Percentiles rank a stretch among this genome's conserved stretches.
Conservation (phyloP, 23 tunicate genomes). For the Styela clava region DNA sequence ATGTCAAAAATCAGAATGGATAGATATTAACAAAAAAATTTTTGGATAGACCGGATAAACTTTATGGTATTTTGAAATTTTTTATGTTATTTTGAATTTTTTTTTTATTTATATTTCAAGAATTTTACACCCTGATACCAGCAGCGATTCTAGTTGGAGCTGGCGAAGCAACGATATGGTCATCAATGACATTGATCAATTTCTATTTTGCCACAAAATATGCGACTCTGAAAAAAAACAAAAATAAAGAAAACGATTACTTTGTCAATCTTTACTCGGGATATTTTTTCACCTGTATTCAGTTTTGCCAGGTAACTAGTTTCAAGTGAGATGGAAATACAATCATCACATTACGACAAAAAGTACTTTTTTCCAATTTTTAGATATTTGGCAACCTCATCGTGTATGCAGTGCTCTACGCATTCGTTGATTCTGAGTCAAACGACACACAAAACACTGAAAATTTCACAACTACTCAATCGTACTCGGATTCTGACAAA, state of each 20-base stretch:
- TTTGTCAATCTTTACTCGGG: background rate
- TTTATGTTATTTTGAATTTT: background rate
- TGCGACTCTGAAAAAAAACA: background rate
- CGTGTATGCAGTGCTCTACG: background rate
- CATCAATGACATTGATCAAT: constrained; percentile 9
- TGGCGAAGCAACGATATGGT: constrained; percentile 26
- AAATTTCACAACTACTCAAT: background rate
- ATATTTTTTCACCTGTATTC: background rate
- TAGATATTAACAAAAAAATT: too few relatives aligned
- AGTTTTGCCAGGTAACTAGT: background rate
- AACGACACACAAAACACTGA: background rate
- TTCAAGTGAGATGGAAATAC: background rate
- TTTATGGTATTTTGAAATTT: too few relatives aligned
- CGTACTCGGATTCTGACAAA: background rate
- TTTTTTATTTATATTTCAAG: background rate
- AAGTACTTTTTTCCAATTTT: background rate
- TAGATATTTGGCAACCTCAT: constrained; percentile 4
- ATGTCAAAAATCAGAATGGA: too few relatives aligned
- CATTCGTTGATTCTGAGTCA: background rate
- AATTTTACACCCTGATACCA: constrained; percentile 30
- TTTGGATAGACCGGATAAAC: too few relatives aligned
- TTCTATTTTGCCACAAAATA: constrained; percentile 5
- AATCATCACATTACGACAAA: background rate
- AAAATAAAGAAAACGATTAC: background rate
- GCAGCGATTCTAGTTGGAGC: constrained; percentile 27